Conservation (phyloP, 2,888 invertebrate genomes). For the Ophioninae sp. region DNA sequence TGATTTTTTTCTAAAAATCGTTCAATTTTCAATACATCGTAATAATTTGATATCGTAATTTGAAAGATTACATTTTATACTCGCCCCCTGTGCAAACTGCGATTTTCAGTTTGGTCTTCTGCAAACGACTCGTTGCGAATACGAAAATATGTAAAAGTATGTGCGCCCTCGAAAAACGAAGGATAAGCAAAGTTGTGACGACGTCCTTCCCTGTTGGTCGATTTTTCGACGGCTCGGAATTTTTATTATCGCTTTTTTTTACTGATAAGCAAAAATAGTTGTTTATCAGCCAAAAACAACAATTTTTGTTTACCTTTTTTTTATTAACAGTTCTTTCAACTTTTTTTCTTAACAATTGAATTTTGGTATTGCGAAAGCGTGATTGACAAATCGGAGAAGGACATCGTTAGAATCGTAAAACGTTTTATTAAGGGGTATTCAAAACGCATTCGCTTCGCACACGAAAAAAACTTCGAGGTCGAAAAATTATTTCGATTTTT, state of each 20-base stretch:
- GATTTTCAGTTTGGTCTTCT: neutral
- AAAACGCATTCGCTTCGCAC: conserved; percentile 53
- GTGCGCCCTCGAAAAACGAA: conserved; percentile 18
- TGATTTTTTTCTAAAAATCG: neutral
- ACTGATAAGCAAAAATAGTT: neutral
- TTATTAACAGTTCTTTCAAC: neutral
- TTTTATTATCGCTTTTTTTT: neutral
- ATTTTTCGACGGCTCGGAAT: neutral
- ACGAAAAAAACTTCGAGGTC: conserved; percentile 24
- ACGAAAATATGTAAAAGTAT: conserved; percentile 7
- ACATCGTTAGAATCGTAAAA: conserved; percentile 41
- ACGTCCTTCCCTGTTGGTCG: conserved; percentile 33
- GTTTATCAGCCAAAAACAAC: neutral
- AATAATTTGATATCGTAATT: neutral
- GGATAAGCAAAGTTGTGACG: conserved; percentile 50
- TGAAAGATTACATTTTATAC: neutral
- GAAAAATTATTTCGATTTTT: conserved; percentile 23
- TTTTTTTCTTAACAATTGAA: neutral
- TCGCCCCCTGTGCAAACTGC: neutral
- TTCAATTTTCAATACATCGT: neutral
- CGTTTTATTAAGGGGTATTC: conserved; percentile 35
- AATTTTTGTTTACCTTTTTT: neutral
- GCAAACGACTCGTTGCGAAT: neutral
- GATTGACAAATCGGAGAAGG: conserved; percentile 9
- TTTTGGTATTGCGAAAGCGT: neutral